These are phyloP conservation scores for Phasia obesa DNA, from an alignment of 2,888 invertebrate genomes.

Conservation along the genomic window DNA sequence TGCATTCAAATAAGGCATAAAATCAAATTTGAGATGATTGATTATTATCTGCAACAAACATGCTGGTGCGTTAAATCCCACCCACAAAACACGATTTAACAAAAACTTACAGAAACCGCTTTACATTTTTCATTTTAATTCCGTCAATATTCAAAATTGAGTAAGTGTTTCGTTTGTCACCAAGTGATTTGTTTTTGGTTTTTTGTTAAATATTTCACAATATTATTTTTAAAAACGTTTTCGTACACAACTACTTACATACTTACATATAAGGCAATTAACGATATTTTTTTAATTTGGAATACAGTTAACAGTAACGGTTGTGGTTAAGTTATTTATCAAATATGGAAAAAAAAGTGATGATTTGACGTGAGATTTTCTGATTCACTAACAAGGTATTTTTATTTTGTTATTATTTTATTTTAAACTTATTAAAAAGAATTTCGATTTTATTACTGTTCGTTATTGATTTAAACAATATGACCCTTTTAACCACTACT, in stretches of 20 bases:
- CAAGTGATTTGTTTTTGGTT: not conserved
- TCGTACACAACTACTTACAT: too few relatives aligned
- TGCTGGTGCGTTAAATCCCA: conserved; percentile 26
- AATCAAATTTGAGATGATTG: conserved; percentile 43
- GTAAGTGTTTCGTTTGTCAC: too few relatives aligned
- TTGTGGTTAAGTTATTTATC: conserved; percentile 29
- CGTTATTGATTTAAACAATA: conserved; percentile 31
- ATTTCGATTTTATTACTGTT: conserved; percentile 8
- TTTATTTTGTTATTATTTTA: not conserved
- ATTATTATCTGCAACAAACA: conserved; percentile 34
- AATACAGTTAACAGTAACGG: conserved; percentile 33
- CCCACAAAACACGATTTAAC: conserved; percentile 53
- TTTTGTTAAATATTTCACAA: conserved; percentile 4
- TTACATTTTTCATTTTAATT: conserved; percentile 1
- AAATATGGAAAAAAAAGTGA: conserved; percentile 27
- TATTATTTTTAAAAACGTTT: conserved; percentile 14
- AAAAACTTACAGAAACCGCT: not conserved
- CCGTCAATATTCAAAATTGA: too few relatives aligned
- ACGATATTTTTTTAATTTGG: conserved; percentile 20
- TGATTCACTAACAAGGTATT: conserved; percentile 23
- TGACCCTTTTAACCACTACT: conserved; percentile 51
- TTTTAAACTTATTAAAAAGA: not conserved
- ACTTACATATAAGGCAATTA: conserved; percentile 27
- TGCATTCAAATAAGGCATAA: conserved; percentile 31
- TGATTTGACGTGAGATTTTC: conserved; percentile 6